These are phyloP conservation scores for Apis dorsata DNA, from an alignment of 1,140 invertebrate species.

Conservation along the genomic window DNA sequence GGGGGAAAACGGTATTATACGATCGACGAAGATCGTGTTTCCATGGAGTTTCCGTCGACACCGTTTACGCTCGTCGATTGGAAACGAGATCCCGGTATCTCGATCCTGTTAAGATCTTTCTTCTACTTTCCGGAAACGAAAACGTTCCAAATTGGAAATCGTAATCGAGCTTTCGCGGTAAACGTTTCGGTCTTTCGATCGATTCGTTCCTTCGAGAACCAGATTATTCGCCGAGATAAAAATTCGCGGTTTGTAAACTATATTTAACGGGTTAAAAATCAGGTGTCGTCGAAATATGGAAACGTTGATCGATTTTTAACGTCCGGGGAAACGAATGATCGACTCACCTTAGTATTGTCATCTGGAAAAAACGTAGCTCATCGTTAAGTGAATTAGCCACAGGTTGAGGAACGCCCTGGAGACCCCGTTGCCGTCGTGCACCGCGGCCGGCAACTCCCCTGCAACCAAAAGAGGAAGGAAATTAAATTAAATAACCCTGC, in stretches of 20 bases:
- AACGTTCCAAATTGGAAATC: slow-evolving; percentile 13
- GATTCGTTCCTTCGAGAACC: neutral
- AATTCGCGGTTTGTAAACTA: no score
- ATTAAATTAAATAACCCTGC: slow-evolving; percentile 11
- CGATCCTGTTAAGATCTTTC: slow-evolving; percentile 1
- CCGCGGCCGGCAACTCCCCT: slow-evolving; percentile 80
- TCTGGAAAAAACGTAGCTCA: slow-evolving; percentile 79
- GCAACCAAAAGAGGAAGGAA: slow-evolving; percentile 39
- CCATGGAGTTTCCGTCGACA: neutral
- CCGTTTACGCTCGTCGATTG: neutral
- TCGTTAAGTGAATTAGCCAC: slow-evolving; percentile 78
- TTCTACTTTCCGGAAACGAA: neutral
- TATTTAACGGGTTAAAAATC: no score
- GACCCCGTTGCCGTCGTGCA: slow-evolving; percentile 79
- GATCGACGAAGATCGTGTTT: neutral
- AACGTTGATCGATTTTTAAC: no score
- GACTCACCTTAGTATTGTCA: slow-evolving; percentile 78
- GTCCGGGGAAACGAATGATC: neutral
- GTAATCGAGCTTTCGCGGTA: neutral
- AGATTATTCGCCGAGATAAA: neutral
- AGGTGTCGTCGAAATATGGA: no score
- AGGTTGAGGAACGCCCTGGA: slow-evolving; percentile 78
- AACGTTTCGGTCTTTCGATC: neutral
- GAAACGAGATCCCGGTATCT: neutral
- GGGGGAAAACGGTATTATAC: neutral